Evolutionary conservation across 2,113 vertebrate species (phyloP).

Genomic region (Pyxicephalus adspersus): DNA sequence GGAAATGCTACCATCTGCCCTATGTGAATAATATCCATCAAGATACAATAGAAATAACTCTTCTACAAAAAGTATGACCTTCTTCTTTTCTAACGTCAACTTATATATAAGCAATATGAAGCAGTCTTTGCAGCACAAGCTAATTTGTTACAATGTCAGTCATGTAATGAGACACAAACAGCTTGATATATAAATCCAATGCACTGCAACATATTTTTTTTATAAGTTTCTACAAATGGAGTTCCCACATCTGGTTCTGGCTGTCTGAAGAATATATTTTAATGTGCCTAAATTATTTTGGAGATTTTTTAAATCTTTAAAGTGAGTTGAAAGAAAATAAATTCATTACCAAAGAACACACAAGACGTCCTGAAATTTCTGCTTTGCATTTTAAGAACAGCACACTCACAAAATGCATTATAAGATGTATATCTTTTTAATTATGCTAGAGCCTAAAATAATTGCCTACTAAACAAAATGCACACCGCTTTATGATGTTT

Average conservation of each 20-base stretch:
- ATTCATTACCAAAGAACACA: neutral
- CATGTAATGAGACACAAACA: conserved; percentile 50
- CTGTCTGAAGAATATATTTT: conserved; percentile 16
- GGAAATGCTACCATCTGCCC: conserved; percentile 74
- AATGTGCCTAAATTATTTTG: conserved; percentile 14
- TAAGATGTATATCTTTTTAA: conserved; percentile 23
- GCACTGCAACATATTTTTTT: conserved; percentile 35
- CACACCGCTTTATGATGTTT: neutral
- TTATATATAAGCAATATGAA: conserved; percentile 44
- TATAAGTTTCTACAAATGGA: conserved; percentile 15
- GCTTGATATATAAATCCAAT: conserved; percentile 37
- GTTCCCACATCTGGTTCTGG: conserved; percentile 33
- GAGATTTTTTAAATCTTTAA: conserved; percentile 15
- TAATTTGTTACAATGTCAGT: conserved; percentile 56
- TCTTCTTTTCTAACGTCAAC: conserved; percentile 61
- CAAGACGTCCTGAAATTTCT: neutral
- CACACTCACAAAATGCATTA: neutral
- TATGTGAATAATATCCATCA: conserved; percentile 63
- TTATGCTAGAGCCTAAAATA: conserved; percentile 7
- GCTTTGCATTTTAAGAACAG: neutral
- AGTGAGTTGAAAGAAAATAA: neutral
- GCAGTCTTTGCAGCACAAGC: conserved; percentile 46
- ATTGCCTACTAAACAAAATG: conserved; percentile 11
- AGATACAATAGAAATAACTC: conserved; percentile 64
- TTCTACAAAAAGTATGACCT: conserved; percentile 60